Base-by-base conservation (phyloP, 2,888 invertebrate species). In the Drosophila barbarae region DNA sequence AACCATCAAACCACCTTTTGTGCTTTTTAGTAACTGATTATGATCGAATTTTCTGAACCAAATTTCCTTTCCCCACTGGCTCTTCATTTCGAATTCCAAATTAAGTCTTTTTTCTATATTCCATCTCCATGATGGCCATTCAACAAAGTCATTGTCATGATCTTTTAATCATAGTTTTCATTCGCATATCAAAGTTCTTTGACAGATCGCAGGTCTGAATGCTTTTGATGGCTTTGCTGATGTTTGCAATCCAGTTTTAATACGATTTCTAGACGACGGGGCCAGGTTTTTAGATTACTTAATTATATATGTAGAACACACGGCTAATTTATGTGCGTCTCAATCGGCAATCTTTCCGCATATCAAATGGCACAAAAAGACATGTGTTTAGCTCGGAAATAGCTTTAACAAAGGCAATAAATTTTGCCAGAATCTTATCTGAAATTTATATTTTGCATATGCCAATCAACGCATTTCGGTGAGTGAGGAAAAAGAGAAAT, bases 271-370 rank as follows among this genome's bases (percentile, higher is more conserved):
- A 46, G 44, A 32, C 57, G 23, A 32, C 32, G 44, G 46, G 44
- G 57, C 63, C 64, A 56, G 51, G 60, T 65, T 54, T 57, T 59
- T 58, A 52, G 52, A 76, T 76, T 42, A 58, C 76, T 76, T 68
- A 63, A 76, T 76, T 72, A 63, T 70, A 72, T 36, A 70, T 66
- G 64, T 65, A 65, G 64, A 65, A 65, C 55, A 42, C 23, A 42
- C 30, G 32, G 18, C 52, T 66, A 75, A 59, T 64, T 64, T 71
- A 72, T 72, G 55, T 59, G 73, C 53, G 41, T 57, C 52, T 32
- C 54, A 68, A 73, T 75, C 49, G 56, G 32, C 50, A 67, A 76
- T 46, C 58, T 59, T 52, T 70, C 57, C 70, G 70, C 60, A 56
- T 73, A 72, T 56, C 53, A 67, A 67, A 65, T 65, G 56, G n/a